Conservation (phyloP, 2,113 vertebrate species). For the Cephalopterus ornatus region DNA sequence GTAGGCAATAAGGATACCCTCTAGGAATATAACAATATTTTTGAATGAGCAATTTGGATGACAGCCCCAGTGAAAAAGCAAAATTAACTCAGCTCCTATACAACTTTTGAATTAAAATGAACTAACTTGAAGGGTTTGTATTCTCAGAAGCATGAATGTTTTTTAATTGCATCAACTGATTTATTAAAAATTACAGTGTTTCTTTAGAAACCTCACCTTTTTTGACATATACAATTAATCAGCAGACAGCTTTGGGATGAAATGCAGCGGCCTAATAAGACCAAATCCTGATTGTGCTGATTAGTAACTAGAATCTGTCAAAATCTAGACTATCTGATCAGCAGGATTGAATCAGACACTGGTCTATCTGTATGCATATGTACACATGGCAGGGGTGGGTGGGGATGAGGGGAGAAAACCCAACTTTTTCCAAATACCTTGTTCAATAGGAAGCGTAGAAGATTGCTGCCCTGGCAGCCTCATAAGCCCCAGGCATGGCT, state of each 20-base stretch:
- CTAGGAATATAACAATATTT: background rate
- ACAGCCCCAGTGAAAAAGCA: background rate
- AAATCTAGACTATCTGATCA: background rate
- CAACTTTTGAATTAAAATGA: background rate
- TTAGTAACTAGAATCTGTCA: background rate
- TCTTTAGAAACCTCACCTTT: conserved; percentile 30
- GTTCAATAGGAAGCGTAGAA: background rate
- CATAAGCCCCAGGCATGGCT: background rate
- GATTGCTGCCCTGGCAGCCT: background rate
- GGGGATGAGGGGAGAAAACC: background rate
- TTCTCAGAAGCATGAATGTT: background rate
- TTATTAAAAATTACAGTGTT: background rate
- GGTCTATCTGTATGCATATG: background rate
- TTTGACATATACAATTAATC: background rate
- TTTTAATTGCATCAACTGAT: background rate
- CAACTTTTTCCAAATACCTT: background rate
- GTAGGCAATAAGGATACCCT: background rate
- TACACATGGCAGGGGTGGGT: fast-evolving
- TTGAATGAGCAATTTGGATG: background rate
- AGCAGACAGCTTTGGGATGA: background rate
- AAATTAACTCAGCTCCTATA: background rate
- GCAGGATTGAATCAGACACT: background rate
- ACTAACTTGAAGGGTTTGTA: background rate
- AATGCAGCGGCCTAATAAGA: background rate
- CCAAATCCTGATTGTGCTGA: background rate